Conservation (phyloP, 2,888 invertebrate species). For the Nymphalis urticae region DNA sequence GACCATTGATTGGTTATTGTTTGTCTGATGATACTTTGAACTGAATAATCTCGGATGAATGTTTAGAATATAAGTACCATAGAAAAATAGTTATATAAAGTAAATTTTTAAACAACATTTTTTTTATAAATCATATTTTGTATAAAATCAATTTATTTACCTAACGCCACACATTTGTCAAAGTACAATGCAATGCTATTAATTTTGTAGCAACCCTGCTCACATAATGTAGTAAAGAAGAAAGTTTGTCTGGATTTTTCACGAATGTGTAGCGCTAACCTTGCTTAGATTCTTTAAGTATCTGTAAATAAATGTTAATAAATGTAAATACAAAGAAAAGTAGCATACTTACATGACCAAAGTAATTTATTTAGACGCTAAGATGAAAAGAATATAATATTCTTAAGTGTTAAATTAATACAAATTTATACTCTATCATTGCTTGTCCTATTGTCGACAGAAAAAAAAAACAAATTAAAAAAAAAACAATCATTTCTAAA, state of each 20-base stretch:
- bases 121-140: neutral
- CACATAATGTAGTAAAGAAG: neutral
- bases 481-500: too few relatives aligned
- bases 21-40: neutral
- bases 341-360: conserved; percentile 28
- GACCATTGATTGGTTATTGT: conserved; percentile 3
- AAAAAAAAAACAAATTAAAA: too few relatives aligned
- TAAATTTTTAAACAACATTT: neutral
- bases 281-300: conserved; percentile 11
- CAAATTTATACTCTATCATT: too few relatives aligned
- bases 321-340: conserved; percentile 20
- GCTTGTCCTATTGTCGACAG: too few relatives aligned
- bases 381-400: conserved; percentile 6
- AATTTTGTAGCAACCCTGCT: neutral
- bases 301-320: conserved; percentile 41
- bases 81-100: neutral
- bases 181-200: too few relatives aligned
- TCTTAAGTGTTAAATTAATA: neutral
- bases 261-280: neutral
- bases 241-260: neutral
- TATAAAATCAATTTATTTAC: neutral
- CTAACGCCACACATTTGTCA: too few relatives aligned
- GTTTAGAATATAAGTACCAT: neutral
- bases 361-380: conserved; percentile 33
- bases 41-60: neutral